These are phyloP conservation scores for Drosophila parvula DNA, from an alignment of 1,140 invertebrate genomes.

Conservation along the genomic window DNA sequence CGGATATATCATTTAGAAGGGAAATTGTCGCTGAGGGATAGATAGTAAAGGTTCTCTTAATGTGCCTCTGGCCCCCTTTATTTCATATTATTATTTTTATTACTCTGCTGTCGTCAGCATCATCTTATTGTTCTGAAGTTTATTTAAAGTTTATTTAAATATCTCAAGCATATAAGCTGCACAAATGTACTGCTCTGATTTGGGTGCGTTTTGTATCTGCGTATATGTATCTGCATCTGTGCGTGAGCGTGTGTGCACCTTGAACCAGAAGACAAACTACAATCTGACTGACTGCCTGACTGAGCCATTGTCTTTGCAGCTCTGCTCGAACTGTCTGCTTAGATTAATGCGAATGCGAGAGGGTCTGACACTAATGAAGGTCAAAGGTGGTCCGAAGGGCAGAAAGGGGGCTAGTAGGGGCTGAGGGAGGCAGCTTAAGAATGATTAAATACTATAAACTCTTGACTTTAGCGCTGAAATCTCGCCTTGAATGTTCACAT, in stretches of 20 bases:
- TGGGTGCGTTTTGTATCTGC: constrained; percentile 10
- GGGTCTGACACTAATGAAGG: constrained; percentile 61
- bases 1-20: constrained; percentile 4
- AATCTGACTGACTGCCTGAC: constrained; percentile 18
- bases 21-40: neutral
- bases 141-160: neutral
- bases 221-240: constrained; percentile 20
- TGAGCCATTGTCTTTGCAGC: constrained; percentile 48
- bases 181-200: constrained; percentile 17
- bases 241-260: constrained; percentile 27
- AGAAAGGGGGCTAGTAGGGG: neutral
- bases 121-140: neutral
- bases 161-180: constrained; percentile 2
- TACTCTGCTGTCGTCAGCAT: no score
- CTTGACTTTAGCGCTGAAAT: constrained; percentile 45
- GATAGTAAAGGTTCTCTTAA: no score
- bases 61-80: neutral
- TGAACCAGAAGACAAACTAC: constrained; percentile 35
- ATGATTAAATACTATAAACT: constrained; percentile 60
- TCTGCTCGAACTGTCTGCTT: constrained; percentile 38
- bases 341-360: constrained; percentile 50
- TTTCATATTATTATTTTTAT: no score
- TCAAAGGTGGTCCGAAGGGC: constrained; percentile 41
- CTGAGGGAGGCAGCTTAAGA: constrained; percentile 50
- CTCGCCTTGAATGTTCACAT: constrained; percentile 21